These are phyloP conservation scores for Corydoras sp. DNA, from an alignment of 2,113 vertebrate species.

Conservation along the genomic window DNA sequence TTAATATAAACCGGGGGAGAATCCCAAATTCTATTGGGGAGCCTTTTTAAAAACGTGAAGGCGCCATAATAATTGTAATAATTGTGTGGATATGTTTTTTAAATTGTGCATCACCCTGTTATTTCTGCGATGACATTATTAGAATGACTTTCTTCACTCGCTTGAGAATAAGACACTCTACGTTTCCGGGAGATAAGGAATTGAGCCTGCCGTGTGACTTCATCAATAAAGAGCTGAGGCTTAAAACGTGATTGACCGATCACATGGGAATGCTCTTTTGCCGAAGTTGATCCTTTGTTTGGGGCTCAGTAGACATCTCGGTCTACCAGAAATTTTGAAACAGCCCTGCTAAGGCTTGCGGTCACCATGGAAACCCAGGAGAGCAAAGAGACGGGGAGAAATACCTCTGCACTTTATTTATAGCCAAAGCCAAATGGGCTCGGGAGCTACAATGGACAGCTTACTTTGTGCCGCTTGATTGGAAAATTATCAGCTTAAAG, in stretches of 20 bases:
- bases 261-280: not conserved
- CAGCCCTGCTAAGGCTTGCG: constrained; percentile 14
- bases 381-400: constrained; percentile 11
- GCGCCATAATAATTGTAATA: too few species aligned
- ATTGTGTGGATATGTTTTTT: too few species aligned
- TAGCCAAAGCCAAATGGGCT: constrained; percentile 24
- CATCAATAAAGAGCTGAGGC: not conserved
- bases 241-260: not conserved
- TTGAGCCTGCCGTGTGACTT: not conserved
- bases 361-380: constrained; percentile 35
- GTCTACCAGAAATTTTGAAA: constrained; percentile 13
- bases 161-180: not conserved
- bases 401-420: constrained; percentile 33
- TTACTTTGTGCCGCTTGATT: constrained; percentile 44
- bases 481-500: constrained; percentile 41
- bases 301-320: not conserved
- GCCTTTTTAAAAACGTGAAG: too few species aligned
- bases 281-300: not conserved
- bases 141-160: too few species aligned
- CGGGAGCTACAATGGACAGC: constrained; percentile 17
- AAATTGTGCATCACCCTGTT: too few species aligned
- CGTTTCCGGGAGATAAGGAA: not conserved
- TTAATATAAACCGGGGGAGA: too few species aligned
- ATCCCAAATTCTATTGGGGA: too few species aligned
- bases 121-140: too few species aligned